A percentile compares a stretch with the other conserved stretches of the same genome.
phyloP scores from a whole-genome alignment of 2,113 vertebrate species.

The Apteryx owenii region DNA sequence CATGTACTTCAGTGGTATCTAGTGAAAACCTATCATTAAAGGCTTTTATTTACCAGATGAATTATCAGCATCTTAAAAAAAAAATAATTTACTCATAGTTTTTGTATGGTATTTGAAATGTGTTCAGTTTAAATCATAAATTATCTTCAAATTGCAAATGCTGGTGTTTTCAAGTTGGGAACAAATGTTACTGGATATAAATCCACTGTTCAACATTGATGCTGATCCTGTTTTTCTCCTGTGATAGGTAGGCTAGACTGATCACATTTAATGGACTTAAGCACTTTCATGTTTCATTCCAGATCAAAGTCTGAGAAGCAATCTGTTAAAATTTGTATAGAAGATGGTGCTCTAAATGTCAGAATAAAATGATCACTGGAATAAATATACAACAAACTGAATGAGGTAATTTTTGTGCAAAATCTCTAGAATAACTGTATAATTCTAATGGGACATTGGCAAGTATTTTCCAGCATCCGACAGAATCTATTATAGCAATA shows the following conservation, averaged over 20 bases:
- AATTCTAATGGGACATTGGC: conserved; percentile 53
- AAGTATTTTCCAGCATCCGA: conserved; percentile 62
- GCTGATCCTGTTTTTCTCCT: not conserved
- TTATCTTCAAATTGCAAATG: conserved; percentile 59
- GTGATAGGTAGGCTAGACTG: not conserved
- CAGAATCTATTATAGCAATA: conserved; percentile 52
- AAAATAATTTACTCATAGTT: conserved; percentile 15
- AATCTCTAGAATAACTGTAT: conserved; percentile 61
- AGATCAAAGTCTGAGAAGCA: not conserved
- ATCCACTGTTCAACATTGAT: conserved; percentile 2
- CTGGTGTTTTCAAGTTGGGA: conserved; percentile 65
- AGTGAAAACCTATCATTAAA: conserved; percentile 71
- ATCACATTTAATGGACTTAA: conserved; percentile 11
- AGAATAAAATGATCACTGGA: conserved; percentile 60
- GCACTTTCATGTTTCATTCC: not conserved
- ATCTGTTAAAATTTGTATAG: conserved; percentile 7
- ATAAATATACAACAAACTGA: conserved; percentile 62
- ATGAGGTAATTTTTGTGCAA: conserved; percentile 75
- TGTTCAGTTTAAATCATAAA: conserved; percentile 49
- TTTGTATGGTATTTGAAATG: conserved; percentile 17
- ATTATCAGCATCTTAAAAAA: conserved; percentile 46
- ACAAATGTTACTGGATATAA: not conserved
- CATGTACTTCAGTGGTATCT: conserved; percentile 55
- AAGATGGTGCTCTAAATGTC: conserved; percentile 20
- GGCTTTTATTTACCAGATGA: conserved; percentile 61